Percentiles rank a stretch among this genome's conserved stretches.
Conservation (phyloP, 2,113 vertebrate genomes). For the Psittacara wagleri region DNA sequence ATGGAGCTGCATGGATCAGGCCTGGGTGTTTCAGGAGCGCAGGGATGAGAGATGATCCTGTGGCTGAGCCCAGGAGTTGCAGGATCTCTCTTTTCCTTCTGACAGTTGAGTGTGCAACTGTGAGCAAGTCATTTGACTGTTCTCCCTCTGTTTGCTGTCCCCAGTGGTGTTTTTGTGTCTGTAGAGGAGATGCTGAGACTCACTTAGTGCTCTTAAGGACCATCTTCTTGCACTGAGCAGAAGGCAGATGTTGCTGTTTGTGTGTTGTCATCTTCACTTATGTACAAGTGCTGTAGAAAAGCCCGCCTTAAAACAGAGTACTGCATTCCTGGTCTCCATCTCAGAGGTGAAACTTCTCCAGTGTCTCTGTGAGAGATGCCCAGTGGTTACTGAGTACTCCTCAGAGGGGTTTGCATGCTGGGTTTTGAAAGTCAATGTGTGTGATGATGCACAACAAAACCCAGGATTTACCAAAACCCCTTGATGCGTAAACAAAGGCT, state of each 20-base stretch:
- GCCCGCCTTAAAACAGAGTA: background rate
- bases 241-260: background rate
- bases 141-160: background rate
- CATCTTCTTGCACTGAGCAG: background rate
- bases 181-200: background rate
- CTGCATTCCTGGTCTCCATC: background rate
- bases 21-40: background rate
- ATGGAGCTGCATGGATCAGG: background rate
- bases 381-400: background rate
- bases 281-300: background rate
- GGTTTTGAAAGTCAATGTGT: background rate
- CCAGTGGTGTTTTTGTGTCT: background rate
- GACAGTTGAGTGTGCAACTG: background rate
- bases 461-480: constrained; percentile 28
- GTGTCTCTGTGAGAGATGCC: background rate
- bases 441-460: background rate
- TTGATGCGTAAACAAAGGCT: background rate
- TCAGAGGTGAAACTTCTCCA: background rate
- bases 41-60: background rate
- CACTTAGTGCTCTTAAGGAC: background rate
- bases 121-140: background rate
- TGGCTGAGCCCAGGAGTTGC: background rate
- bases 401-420: background rate
- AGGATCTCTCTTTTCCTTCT: background rate
- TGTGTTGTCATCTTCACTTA: background rate